Evolutionary conservation across 2,113 vertebrate species (phyloP), one percentile per base, ranked within the genome.

Genomic region (Bubo scandiacus): DNA sequence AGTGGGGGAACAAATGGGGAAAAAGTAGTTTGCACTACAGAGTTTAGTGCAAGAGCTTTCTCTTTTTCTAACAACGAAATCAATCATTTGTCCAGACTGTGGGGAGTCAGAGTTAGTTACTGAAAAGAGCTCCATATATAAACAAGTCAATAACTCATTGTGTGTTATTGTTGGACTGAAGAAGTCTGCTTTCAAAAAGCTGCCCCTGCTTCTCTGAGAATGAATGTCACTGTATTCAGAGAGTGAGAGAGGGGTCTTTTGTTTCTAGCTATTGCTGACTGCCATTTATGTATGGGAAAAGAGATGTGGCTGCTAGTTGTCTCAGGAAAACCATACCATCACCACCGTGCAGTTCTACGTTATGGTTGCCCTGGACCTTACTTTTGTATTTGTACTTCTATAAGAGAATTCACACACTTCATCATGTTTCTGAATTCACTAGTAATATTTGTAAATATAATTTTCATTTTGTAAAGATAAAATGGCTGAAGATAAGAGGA

Each of bases 111-210:
- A 98, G 97, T 97, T 98, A 98, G 98, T 98, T 98, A 98, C 98
- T 98, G 98, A 99, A 98, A 98, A 98, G 98, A 98, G 97, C 96
- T 97, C 98, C 98, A 98, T 98, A 98, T 98, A 98, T 98, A 98
- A 98, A 98, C 98, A 98, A 98, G 98, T 99, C 98, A 99, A 99
- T 99, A 99, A 99, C 98, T 98, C 98, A 99, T 98, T 98, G 98
- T 98, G 98, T 98, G 98, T 98, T 97, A 98, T 98, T 99, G 98
- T 98, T 93, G 94, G 93, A 93, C 96, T 98, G 97, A 97, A 98
- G 98, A 98, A 98, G 97, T 97, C 95, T 95, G 96, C 97, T 98
- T 98, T 98, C 97, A 98, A 97, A 98, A 97, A 98, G 97, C 98
- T 98, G 98, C 97, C 96, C 97, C 96, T 97, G 98, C 97, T 97